These are phyloP conservation scores for Platycercus adscitus DNA, from an alignment of 2,113 vertebrate genomes.

Conservation along the genomic window DNA sequence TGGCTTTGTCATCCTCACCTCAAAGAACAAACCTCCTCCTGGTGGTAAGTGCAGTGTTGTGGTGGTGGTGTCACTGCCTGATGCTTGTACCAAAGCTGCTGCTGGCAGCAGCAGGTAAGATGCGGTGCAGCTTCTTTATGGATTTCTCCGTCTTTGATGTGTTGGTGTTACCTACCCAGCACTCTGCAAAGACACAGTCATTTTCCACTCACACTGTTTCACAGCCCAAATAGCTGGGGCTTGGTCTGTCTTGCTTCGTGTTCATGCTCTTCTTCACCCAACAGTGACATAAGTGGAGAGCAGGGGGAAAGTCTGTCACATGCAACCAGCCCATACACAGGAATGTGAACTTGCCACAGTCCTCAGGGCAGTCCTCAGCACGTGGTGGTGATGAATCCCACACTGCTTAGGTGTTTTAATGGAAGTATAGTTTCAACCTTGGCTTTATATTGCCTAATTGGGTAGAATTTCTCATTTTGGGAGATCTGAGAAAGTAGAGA, in stretches of 20 bases:
- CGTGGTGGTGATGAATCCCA: neutral
- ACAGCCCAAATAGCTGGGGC: neutral
- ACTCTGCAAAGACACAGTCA: accelerated
- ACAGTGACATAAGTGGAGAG: neutral
- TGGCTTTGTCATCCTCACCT: conserved; percentile 97
- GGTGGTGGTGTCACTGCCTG: accelerated
- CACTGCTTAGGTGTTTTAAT: neutral
- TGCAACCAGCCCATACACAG: accelerated
- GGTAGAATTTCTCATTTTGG: neutral
- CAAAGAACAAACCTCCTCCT: conserved; percentile 94
- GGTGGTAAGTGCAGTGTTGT: conserved; percentile 80
- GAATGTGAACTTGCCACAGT: neutral
- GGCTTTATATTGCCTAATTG: neutral
- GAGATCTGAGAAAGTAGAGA: neutral
- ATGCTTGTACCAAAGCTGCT: neutral
- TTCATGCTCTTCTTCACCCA: neutral
- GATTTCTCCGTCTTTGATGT: too few relatives aligned
- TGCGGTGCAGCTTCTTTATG: neutral
- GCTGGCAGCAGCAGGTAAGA: neutral
- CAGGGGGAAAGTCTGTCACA: neutral
- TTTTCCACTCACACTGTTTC: neutral
- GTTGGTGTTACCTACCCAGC: neutral
- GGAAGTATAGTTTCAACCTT: neutral
- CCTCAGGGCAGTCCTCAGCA: neutral
- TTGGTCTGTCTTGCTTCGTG: neutral